phyloP scores from a whole-genome alignment of 2,113 vertebrate species.

The Clarias magur region DNA sequence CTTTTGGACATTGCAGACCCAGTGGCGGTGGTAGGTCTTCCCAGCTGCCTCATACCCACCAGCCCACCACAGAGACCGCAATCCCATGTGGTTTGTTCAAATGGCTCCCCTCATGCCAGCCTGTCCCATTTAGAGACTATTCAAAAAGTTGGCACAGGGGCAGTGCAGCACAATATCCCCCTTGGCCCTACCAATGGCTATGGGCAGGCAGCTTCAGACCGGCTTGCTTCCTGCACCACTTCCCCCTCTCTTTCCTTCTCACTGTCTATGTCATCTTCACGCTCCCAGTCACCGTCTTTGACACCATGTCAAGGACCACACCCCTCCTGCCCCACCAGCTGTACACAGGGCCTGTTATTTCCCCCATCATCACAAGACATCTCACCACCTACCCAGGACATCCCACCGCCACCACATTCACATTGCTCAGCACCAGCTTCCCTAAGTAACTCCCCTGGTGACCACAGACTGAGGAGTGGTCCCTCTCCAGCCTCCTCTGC shows the following conservation, averaged over 20 bases:
- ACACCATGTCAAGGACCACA: slow-evolving; percentile 68
- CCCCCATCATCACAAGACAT: slow-evolving; percentile 62
- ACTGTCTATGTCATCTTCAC: slow-evolving; percentile 66
- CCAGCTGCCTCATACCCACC: slow-evolving; percentile 68
- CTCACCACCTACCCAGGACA: slow-evolving; percentile 59
- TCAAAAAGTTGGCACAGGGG: slow-evolving; percentile 28
- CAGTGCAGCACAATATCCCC: slow-evolving; percentile 20
- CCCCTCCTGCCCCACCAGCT: slow-evolving; percentile 56
- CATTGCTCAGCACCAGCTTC: slow-evolving; percentile 72
- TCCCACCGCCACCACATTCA: slow-evolving; percentile 49
- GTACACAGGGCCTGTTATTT: slow-evolving; percentile 54
- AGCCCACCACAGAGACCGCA: slow-evolving; percentile 47
- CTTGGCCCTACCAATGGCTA: slow-evolving; percentile 55
- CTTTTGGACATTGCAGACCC: slow-evolving; percentile 67
- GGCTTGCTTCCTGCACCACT: slow-evolving; percentile 55
- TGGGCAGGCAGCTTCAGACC: slow-evolving; percentile 57
- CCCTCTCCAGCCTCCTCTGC: slow-evolving; percentile 24
- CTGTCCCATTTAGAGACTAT: slow-evolving; percentile 26
- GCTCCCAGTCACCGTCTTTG: slow-evolving; percentile 57
- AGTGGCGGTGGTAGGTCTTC: slow-evolving; percentile 56
- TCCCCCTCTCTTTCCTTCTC: slow-evolving; percentile 70
- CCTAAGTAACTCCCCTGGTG: slow-evolving; percentile 66
- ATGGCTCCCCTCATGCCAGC: slow-evolving; percentile 27
- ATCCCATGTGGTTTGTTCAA: slow-evolving; percentile 39
- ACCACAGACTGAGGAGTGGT: slow-evolving; percentile 43